Evolutionary conservation across 2,797 vertebrate species (phyloP), one percentile per base, ranked within the genome.

Genomic region (Brotogeris chrysoptera): DNA sequence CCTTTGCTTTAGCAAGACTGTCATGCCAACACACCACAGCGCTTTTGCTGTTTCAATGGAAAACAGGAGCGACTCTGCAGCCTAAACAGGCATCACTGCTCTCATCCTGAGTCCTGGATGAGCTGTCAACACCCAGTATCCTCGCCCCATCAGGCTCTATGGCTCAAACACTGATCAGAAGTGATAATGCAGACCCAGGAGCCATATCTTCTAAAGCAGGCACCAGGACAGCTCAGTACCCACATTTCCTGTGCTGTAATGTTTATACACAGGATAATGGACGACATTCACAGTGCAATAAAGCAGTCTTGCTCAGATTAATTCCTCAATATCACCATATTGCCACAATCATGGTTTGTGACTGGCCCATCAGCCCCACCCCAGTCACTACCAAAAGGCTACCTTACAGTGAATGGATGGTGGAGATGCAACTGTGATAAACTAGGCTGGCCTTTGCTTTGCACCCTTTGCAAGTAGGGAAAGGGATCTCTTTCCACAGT

Each of bases 151-250:
- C 7, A 0, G 1, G 36, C 47, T 50, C 19, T 34, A n/a, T 3
- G 0, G 1, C 28, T 21, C 53, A 23, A 46, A 20, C 0, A 0
- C 38, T 1, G 7, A 3, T 8, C 39, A 8, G 38, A 0, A 0
- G 19, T 2, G 10, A 39, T 0, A 0, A 30, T 2, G 17, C 74
- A 36, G 28, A 46, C 2, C 43, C 78, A 9, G 16, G 34, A 61
- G 76, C 16, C 7, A 5, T 5, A 3, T 46, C 39, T 59, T 57
- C 71, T 53, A 34, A 28, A 38, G 21, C 11, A 24, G 93, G 17
- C 17, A 52, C 15, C 32, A 17, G 77, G 44, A 60, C 25, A 86
- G 39, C 55, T 77, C 81, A 4, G 2, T 14, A 13, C 66, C 39
- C 3, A 0, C 1, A 3, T 17, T 11, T 50, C 65, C 72, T 20